Conservation (phyloP, 2,888 invertebrate genomes). For the Meteorus cinctellus region DNA sequence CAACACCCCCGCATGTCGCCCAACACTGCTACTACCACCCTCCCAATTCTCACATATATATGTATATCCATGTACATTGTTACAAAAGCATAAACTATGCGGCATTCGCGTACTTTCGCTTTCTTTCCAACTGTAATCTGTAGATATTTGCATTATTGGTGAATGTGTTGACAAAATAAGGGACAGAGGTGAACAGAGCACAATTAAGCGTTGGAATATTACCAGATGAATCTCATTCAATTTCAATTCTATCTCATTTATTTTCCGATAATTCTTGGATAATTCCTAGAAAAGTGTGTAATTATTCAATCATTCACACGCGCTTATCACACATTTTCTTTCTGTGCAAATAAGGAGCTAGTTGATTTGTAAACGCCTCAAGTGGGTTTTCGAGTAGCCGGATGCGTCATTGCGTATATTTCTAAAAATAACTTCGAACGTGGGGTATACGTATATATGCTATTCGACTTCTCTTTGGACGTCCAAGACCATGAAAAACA, state of each 20-base stretch:
- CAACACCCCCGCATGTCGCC: slow-evolving; percentile 49
- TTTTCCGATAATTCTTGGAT: no score
- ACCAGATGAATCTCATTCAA: no score
- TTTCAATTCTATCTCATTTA: background rate
- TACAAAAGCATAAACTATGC: slow-evolving; percentile 49
- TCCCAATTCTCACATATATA: slow-evolving; percentile 57
- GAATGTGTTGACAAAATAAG: slow-evolving; percentile 1
- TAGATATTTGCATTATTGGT: background rate
- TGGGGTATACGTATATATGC: slow-evolving; percentile 23
- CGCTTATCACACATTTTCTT: background rate
- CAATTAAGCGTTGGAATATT: no score
- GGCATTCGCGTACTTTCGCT: slow-evolving; percentile 41
- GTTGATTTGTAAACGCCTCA: slow-evolving; percentile 35
- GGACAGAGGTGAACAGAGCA: no score
- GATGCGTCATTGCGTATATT: slow-evolving; percentile 34
- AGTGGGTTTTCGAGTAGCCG: slow-evolving; percentile 32
- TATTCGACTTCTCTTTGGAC: slow-evolving; percentile 31
- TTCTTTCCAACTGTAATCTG: slow-evolving; percentile 28
- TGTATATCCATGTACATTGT: slow-evolving; percentile 5
- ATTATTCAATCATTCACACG: no score
- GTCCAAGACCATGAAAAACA: slow-evolving; percentile 10
- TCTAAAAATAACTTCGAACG: slow-evolving; percentile 42
- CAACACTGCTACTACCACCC: slow-evolving; percentile 45
- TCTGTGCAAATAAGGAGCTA: slow-evolving; percentile 8
- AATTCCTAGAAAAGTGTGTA: no score